Evolutionary conservation across 2,888 invertebrate genomes (phyloP).

Genomic region (Mantis religiosa): DNA sequence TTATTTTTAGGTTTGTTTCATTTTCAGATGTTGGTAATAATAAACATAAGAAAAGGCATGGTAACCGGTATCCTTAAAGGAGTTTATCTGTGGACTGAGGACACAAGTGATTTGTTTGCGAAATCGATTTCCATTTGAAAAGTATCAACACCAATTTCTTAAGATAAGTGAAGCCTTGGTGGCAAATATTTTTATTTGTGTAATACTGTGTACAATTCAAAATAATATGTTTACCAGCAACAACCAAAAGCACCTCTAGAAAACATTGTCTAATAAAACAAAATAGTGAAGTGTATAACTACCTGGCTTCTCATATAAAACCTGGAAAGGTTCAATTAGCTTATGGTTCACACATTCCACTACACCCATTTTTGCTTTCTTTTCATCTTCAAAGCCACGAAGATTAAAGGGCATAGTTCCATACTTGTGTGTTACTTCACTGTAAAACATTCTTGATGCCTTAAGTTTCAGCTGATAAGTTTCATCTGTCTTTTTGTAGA

Average conservation of each 20-base stretch:
- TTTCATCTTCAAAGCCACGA: conserved; percentile 92
- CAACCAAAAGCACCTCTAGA: neutral
- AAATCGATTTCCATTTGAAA: too few relatives aligned
- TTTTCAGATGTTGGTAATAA: too few relatives aligned
- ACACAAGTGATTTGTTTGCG: too few relatives aligned
- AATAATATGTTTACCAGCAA: neutral
- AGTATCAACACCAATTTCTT: too few relatives aligned
- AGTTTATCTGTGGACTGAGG: too few relatives aligned
- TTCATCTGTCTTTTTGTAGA: conserved; percentile 97
- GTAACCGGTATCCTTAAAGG: too few relatives aligned
- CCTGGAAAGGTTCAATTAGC: conserved; percentile 96
- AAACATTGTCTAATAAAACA: neutral
- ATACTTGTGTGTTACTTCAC: conserved; percentile 85
- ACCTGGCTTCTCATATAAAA: conserved; percentile 73
- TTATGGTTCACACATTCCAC: conserved; percentile 97
- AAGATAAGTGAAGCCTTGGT: too few relatives aligned
- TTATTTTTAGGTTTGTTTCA: too few relatives aligned
- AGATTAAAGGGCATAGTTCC: conserved; percentile 97
- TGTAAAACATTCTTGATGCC: conserved; percentile 87
- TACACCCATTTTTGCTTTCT: conserved; percentile 95
- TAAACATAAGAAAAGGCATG: too few relatives aligned
- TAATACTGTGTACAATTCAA: too few relatives aligned
- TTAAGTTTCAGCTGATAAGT: conserved; percentile 96
- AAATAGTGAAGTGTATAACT: conserved; percentile 22
- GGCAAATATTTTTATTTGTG: too few relatives aligned